phyloP scores from a whole-genome alignment of 2,113 vertebrate genomes.

The Podilymbus podiceps region DNA sequence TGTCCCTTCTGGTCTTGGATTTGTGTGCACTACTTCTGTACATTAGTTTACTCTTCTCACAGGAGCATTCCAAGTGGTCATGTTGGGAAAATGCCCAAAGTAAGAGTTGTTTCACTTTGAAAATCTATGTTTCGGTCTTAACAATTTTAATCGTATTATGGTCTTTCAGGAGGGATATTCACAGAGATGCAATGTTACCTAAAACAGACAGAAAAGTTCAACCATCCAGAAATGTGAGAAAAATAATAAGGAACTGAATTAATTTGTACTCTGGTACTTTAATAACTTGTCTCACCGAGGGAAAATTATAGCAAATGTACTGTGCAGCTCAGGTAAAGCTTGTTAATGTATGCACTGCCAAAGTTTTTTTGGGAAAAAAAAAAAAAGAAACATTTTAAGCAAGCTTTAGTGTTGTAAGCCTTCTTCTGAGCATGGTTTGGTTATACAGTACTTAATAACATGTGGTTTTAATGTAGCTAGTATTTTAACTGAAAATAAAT shows the following conservation, averaged over 20 bases:
- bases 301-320: background rate
- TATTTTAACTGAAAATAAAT: slow-evolving; percentile 69
- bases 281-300: background rate
- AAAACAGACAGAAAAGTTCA: background rate
- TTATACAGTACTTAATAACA: slow-evolving; percentile 43
- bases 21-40: background rate
- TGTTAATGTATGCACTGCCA: background rate
- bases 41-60: background rate
- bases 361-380: background rate
- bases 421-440: background rate
- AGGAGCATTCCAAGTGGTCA: background rate
- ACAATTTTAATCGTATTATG: background rate
- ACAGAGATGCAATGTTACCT: background rate
- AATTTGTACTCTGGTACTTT: background rate
- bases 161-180: background rate
- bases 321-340: background rate
- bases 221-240: background rate
- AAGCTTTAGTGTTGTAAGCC: background rate
- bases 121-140: background rate
- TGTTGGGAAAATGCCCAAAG: background rate
- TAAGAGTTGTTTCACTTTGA: background rate
- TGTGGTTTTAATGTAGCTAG: slow-evolving; percentile 68
- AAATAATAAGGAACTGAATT: slow-evolving; percentile 1
- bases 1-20: background rate
- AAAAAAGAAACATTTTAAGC: background rate